A percentile compares a stretch with the other conserved stretches of the same genome.
phyloP scores from a whole-genome alignment of 2,888 invertebrate genomes.

The Oscheius sp. region DNA sequence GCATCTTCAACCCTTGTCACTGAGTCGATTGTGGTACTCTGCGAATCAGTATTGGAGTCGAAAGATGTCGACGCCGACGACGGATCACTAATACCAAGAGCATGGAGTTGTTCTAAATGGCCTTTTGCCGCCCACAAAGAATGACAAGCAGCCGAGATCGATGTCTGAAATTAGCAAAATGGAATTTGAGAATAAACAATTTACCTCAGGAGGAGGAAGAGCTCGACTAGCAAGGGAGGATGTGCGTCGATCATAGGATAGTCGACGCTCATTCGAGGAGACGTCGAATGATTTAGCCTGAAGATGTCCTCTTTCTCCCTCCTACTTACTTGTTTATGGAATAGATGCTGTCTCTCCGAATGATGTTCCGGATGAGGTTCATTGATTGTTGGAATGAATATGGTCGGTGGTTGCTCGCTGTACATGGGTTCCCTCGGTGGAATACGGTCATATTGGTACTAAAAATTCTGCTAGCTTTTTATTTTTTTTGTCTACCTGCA shows the following conservation, averaged over 20 bases:
- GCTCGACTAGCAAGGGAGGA: slow-evolving; percentile 22
- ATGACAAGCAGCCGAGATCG: slow-evolving; percentile 53
- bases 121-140: slow-evolving; percentile 56
- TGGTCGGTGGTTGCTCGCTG: slow-evolving; percentile 5
- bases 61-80: slow-evolving; percentile 59
- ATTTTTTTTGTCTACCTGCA: neutral
- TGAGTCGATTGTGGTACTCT: slow-evolving; percentile 35
- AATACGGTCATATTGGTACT: slow-evolving; percentile 24
- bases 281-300: slow-evolving; percentile 58
- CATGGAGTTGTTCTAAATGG: slow-evolving; percentile 56
- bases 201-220: slow-evolving; percentile 5
- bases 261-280: slow-evolving; percentile 31
- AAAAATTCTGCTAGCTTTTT: neutral
- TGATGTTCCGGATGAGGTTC: slow-evolving; percentile 24
- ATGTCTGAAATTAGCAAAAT: neutral
- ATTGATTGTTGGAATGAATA: slow-evolving; percentile 36
- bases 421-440: slow-evolving; percentile 2
- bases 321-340: slow-evolving; percentile 24
- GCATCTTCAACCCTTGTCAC: slow-evolving; percentile 37
- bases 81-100: slow-evolving; percentile 55
- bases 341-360: neutral
- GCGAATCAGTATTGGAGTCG: slow-evolving; percentile 58
- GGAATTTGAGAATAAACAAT: no score
- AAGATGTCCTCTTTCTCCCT: neutral
- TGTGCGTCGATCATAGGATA: slow-evolving; percentile 38